Conservation (phyloP, 2,797 vertebrate species). For the Sciaenops ocellatus region DNA sequence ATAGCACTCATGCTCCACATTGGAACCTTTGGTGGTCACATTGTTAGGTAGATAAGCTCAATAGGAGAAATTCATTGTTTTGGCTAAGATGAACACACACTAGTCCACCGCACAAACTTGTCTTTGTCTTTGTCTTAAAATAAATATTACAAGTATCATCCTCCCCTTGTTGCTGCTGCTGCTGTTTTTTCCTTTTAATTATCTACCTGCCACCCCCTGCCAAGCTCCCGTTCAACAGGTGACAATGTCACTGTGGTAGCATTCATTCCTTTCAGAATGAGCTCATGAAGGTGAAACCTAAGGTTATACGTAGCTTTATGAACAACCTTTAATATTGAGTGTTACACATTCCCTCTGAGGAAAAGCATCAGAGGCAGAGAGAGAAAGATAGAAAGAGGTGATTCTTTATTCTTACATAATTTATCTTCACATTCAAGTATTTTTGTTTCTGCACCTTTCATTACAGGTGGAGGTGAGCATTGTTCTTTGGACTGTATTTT, state of each 20-base stretch:
- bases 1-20: conserved; percentile 4
- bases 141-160: not conserved
- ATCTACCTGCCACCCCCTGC: not conserved
- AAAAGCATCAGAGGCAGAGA: not conserved
- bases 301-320: not conserved
- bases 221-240: not conserved
- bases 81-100: not conserved
- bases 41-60: conserved; percentile 23
- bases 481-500: not conserved
- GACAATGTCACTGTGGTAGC: not conserved
- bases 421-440: conserved; percentile 36
- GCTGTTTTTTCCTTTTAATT: not conserved
- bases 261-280: not conserved
- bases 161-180: not conserved
- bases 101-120: not conserved
- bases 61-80: conserved; percentile 17
- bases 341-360: not conserved
- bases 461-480: conserved; percentile 2
- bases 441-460: conserved; percentile 4
- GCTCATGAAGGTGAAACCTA: not conserved
- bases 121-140: not conserved
- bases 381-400: conserved; percentile 21
- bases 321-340: not conserved
- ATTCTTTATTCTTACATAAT: conserved; percentile 14
- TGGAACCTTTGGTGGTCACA: conserved; percentile 29